These are phyloP conservation scores for Andrena bicolor DNA, from an alignment of 2,888 invertebrate genomes.

Conservation along the genomic window DNA sequence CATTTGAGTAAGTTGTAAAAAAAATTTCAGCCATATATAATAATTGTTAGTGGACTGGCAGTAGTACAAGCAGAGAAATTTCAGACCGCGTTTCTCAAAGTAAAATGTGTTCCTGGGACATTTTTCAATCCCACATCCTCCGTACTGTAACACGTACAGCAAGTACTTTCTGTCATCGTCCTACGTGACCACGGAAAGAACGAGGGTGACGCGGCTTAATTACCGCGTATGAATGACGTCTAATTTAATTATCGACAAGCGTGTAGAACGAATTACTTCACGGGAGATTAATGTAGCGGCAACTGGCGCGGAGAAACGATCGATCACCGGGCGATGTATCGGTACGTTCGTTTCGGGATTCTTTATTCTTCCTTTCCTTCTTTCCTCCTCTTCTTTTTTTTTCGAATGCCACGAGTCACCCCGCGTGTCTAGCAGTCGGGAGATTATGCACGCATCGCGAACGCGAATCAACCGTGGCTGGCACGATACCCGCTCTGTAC, in stretches of 20 bases:
- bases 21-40: too few relatives aligned
- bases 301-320: conserved; percentile 61
- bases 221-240: conserved; percentile 52
- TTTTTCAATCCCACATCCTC: too few relatives aligned
- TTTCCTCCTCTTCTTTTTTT: conserved; percentile 22
- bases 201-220: conserved; percentile 47
- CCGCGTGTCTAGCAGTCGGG: conserved; percentile 58
- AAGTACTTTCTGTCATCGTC: background rate
- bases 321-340: conserved; percentile 61
- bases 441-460: conserved; percentile 65
- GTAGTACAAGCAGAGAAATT: too few relatives aligned
- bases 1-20: too few relatives aligned
- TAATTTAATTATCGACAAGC: conserved; percentile 71
- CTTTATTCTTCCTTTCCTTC: conserved; percentile 26
- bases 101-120: too few relatives aligned
- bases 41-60: too few relatives aligned
- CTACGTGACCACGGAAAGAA: conserved; percentile 20
- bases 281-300: conserved; percentile 69
- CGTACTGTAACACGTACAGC: background rate
- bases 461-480: conserved; percentile 56
- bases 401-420: conserved; percentile 69
- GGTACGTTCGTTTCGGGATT: conserved; percentile 50
- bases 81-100: too few relatives aligned
- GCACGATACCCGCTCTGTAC: conserved; percentile 56
- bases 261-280: conserved; percentile 66